These are phyloP conservation scores for Crypturellus undulatus DNA, from an alignment of 2,113 vertebrate genomes.

Conservation along the genomic window DNA sequence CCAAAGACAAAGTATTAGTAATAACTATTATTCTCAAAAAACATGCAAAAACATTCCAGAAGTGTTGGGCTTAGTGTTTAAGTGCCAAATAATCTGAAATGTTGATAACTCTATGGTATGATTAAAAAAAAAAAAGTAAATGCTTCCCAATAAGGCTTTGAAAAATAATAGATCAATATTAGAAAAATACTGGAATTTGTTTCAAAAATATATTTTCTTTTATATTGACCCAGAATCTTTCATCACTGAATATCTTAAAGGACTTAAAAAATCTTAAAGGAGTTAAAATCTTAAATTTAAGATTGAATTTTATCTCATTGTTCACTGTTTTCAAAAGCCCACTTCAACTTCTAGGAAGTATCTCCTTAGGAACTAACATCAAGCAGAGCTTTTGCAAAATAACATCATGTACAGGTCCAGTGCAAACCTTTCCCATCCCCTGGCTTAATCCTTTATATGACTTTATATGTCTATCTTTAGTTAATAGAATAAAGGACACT, in stretches of 20 bases:
- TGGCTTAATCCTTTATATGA: background rate
- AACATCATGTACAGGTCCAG: background rate
- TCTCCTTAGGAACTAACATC: background rate
- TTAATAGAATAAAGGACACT: background rate
- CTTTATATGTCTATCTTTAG: background rate
- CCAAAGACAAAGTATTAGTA: background rate
- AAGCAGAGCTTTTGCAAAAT: background rate
- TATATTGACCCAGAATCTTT: background rate
- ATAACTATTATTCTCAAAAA: background rate
- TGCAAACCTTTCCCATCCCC: background rate
- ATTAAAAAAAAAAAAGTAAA: background rate
- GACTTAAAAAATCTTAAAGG: no score
- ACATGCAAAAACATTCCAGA: background rate
- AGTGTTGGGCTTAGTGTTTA: background rate
- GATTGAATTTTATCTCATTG: background rate
- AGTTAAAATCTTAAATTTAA: no score
- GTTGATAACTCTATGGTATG: background rate
- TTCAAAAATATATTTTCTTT: background rate
- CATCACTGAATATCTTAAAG: background rate
- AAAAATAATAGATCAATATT: background rate
- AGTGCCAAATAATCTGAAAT: background rate
- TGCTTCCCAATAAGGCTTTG: background rate
- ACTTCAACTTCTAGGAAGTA: background rate
- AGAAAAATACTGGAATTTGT: background rate
- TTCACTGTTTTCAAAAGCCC: background rate